Percentiles rank a stretch among this genome's conserved stretches.
These are phyloP conservation scores for Urocynchramus pylzowi DNA, from an alignment of 2,113 vertebrate species.

Conservation along the genomic window DNA sequence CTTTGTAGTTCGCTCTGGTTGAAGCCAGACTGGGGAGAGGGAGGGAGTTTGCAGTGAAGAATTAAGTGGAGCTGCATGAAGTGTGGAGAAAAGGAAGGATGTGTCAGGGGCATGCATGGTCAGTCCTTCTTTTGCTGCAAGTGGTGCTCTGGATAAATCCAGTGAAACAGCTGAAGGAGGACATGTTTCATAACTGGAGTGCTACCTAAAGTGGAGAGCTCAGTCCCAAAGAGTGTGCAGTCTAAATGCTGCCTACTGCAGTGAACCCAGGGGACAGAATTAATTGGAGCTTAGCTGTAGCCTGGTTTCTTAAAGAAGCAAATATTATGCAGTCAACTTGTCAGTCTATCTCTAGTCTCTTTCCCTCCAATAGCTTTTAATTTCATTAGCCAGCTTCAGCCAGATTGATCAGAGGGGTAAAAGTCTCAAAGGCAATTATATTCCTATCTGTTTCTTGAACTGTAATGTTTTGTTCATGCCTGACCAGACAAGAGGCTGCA, in stretches of 20 bases:
- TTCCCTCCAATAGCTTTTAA: conserved; percentile 29
- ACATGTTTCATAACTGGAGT: not conserved
- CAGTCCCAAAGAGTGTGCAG: not conserved
- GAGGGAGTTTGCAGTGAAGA: not conserved
- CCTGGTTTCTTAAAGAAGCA: conserved; percentile 14
- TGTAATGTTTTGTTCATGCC: not conserved
- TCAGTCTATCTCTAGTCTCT: not conserved
- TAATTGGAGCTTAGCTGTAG: conserved; percentile 34
- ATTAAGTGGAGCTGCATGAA: not conserved
- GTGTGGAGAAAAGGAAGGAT: not conserved
- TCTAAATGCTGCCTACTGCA: not conserved
- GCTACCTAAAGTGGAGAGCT: not conserved
- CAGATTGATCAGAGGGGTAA: not conserved
- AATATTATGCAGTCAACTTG: not conserved
- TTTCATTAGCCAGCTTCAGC: not conserved
- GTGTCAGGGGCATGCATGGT: not conserved
- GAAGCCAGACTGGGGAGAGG: not conserved
- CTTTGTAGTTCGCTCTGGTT: not conserved
- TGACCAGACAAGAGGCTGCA: not conserved
- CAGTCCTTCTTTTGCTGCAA: not conserved
- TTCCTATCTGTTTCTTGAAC: not conserved
- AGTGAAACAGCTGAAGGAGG: not conserved
- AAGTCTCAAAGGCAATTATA: not conserved
- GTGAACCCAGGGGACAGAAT: conserved; percentile 5
- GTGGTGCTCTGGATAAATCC: not conserved